phyloP scores from a whole-genome alignment of 2,888 invertebrate species.

The Drosophila differens region DNA sequence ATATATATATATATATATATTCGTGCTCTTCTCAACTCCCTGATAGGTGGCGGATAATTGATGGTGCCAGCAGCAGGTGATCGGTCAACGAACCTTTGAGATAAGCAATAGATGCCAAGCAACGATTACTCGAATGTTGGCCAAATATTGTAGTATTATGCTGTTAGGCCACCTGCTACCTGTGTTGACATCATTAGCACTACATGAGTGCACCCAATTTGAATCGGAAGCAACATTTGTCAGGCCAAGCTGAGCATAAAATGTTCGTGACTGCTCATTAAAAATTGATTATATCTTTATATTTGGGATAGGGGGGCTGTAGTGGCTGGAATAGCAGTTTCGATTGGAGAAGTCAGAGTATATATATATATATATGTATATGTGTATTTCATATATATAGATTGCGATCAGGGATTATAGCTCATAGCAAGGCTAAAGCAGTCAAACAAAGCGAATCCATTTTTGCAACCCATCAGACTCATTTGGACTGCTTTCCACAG shows the following conservation, averaged over 20 bases:
- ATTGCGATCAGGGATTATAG: neutral
- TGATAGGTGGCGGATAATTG: neutral
- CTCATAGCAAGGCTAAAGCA: neutral
- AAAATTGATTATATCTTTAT: slow-evolving; percentile 3
- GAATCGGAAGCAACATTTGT: slow-evolving; percentile 39
- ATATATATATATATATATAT: neutral
- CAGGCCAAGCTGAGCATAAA: slow-evolving; percentile 57
- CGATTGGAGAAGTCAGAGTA: neutral
- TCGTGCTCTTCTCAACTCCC: neutral
- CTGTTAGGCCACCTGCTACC: neutral
- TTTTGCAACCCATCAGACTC: slow-evolving; percentile 4
- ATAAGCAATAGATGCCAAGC: slow-evolving; percentile 36
- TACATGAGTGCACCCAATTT: slow-evolving; percentile 20
- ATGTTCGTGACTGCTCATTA: slow-evolving; percentile 27
- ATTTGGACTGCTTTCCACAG: slow-evolving; percentile 39
- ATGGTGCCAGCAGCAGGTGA: slow-evolving; percentile 2
- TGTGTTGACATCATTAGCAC: slow-evolving; percentile 4
- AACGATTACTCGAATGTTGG: neutral
- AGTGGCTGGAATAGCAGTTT: neutral
- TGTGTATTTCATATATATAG: neutral
- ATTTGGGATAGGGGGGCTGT: neutral
- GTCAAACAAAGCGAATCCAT: neutral
- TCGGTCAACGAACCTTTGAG: slow-evolving; percentile 37
- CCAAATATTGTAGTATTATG: neutral
- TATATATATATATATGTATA: neutral